Percentiles rank a stretch among this genome's conserved stretches.
These are phyloP conservation scores for Anodontia alba DNA, from an alignment of 2,888 invertebrate genomes.

Conservation along the genomic window DNA sequence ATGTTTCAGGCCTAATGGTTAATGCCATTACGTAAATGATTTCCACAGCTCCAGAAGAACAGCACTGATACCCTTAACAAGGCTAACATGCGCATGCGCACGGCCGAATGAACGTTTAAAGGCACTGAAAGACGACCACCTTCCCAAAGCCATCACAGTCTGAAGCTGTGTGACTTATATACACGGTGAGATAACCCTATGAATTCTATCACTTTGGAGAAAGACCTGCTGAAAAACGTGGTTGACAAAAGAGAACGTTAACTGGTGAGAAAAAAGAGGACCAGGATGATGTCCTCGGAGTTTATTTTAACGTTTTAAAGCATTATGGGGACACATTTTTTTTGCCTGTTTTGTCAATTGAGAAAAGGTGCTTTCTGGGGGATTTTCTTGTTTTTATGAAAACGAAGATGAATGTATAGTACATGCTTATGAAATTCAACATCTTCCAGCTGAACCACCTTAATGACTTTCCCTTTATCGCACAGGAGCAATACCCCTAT, in stretches of 20 bases:
- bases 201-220: background rate
- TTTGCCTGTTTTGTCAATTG: background rate
- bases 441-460: conserved; percentile 20
- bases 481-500: conserved; percentile 22
- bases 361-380: background rate
- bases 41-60: no score
- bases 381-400: conserved; percentile 24
- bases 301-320: background rate
- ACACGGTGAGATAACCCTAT: background rate
- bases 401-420: background rate
- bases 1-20: no score
- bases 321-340: conserved; percentile 17
- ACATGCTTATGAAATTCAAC: background rate
- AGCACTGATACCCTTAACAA: no score
- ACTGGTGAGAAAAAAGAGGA: background rate
- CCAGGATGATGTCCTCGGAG: background rate
- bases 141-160: background rate
- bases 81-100: no score
- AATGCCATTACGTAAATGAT: no score
- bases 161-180: background rate
- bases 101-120: background rate
- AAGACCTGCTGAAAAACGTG: background rate
- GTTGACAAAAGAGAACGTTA: background rate
- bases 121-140: background rate
- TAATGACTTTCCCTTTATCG: background rate